These are phyloP conservation scores for Papilio xuthus DNA, from an alignment of 1,140 invertebrate species.

Conservation along the genomic window DNA sequence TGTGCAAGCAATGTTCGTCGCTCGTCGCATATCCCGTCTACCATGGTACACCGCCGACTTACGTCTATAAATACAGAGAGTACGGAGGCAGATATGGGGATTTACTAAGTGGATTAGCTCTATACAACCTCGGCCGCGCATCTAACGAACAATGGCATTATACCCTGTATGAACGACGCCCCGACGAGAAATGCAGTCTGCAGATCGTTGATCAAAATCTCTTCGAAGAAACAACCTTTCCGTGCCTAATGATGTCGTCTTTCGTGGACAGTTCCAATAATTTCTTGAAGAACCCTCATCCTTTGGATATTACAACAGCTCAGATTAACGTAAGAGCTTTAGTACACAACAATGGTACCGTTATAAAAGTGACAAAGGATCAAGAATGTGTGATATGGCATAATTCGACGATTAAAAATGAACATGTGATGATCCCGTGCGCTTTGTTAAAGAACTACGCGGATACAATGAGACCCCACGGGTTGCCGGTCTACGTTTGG, in stretches of 20 bases:
- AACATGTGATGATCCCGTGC: slow-evolving; percentile 62
- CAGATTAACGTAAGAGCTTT: slow-evolving; percentile 63
- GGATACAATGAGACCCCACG: slow-evolving; percentile 68
- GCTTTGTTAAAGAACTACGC: slow-evolving; percentile 68
- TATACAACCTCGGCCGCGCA: slow-evolving; percentile 71
- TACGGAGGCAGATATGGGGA: slow-evolving; percentile 60
- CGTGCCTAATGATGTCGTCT: slow-evolving; percentile 69
- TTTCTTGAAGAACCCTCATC: slow-evolving; percentile 44
- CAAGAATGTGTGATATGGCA: slow-evolving; percentile 73
- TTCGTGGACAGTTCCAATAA: slow-evolving; percentile 59
- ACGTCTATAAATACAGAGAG: slow-evolving; percentile 70
- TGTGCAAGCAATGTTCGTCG: slow-evolving; percentile 63
- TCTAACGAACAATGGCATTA: slow-evolving; percentile 55
- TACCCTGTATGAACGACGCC: slow-evolving; percentile 52
- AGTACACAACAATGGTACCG: slow-evolving; percentile 50
- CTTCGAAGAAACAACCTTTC: slow-evolving; percentile 64
- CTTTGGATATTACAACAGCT: slow-evolving; percentile 63
- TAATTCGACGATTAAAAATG: slow-evolving; percentile 57
- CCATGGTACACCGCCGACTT: slow-evolving; percentile 63
- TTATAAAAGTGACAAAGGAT: slow-evolving; percentile 57
- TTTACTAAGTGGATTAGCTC: slow-evolving; percentile 64
- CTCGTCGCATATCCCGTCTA: slow-evolving; percentile 66
- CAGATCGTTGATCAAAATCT: slow-evolving; percentile 62
- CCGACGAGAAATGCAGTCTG: slow-evolving; percentile 66
- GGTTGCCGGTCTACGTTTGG: slow-evolving; percentile 72